phyloP scores from a whole-genome alignment of 2,888 invertebrate species.

The Aproaerema taeniolella region DNA sequence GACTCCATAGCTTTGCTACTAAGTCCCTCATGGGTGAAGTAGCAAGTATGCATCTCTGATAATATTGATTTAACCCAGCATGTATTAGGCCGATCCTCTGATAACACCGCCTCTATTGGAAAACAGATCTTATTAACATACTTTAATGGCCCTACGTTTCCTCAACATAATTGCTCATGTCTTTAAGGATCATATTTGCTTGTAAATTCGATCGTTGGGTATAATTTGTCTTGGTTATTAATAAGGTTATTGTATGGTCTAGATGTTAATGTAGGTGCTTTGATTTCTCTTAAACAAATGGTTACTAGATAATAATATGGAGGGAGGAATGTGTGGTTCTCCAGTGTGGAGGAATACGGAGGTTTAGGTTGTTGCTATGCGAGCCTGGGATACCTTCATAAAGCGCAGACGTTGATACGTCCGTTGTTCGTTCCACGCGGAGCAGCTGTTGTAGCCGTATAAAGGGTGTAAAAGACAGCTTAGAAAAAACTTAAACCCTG shows the following conservation, averaged over 20 bases:
- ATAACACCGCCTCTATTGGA: constrained; percentile 13
- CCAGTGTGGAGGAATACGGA: no score
- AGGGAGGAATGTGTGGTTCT: no score
- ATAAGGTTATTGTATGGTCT: constrained; percentile 5
- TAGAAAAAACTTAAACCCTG: no score
- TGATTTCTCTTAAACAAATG: constrained; percentile 1
- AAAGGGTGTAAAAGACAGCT: no score
- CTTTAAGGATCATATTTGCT: constrained; percentile 8
- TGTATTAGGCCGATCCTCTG: constrained; percentile 15
- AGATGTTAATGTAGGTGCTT: background rate
- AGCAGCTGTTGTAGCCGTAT: no score
- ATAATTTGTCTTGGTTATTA: constrained; percentile 9
- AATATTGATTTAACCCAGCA: constrained; percentile 18
- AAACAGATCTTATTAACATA: constrained; percentile 12
- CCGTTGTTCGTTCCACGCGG: no score
- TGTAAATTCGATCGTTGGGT: background rate
- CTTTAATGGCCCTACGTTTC: constrained; percentile 8
- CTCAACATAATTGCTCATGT: constrained; percentile 34
- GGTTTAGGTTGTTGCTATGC: no score
- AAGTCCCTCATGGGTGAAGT: constrained; percentile 9
- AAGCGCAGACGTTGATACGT: no score
- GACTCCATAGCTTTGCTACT: constrained; percentile 21
- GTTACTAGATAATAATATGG: no score
- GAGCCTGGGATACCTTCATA: no score
- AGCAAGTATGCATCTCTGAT: constrained; percentile 16